Evolutionary conservation across 1,140 invertebrate species (phyloP), one percentile per base, ranked within the genome.

Genomic region (Drosophila burlai): DNA sequence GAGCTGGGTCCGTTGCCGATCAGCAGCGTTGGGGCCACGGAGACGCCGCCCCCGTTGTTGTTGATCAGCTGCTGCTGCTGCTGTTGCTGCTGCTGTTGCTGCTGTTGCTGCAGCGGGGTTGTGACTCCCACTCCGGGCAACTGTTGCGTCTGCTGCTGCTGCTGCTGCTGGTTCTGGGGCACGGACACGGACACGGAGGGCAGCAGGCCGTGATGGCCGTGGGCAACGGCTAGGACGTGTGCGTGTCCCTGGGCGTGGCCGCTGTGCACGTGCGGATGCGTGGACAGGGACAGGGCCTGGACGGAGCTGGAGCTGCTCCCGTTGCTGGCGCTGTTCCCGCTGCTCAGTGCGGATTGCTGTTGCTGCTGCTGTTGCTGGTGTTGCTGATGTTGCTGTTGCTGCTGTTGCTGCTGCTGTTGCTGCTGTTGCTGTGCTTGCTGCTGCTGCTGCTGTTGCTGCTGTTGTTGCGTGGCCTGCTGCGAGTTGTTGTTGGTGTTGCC

Each of bases 191-290:
- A 66, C 2, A 66, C 52, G 40, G 63, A 65, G 24, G 83, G 58
- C 78, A 76, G 83, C 91, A 87, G 82, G 91, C 93, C 55, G 93
- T 76, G 94, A 46, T 91, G 80, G 16, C 79, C 74, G 81, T 90
- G 85, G 10, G 84, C 61, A 26, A 78, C 73, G 13, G 84, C 83
- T 74, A 87, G 31, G 11, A 69, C 74, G 68, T 87, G 83, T 34
- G 68, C 68, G 76, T 87, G 83, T 36, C 63, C 52, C 68, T 82
- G 83, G 68, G 79, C 80, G 83, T 86, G 83, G 45, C 59, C 76
- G 71, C 50, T 74, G 46, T 50, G 77, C 38, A 52, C 65, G 67
- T 58, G 75, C 47, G 60, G 46, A 59, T 54, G 58, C 54, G 64
- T 76, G 4, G 54, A 57, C 21, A 68, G 46, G n/a, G 75, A 60